phyloP scores from a whole-genome alignment of 2,113 vertebrate species.

The Archocentrus centrarchus region DNA sequence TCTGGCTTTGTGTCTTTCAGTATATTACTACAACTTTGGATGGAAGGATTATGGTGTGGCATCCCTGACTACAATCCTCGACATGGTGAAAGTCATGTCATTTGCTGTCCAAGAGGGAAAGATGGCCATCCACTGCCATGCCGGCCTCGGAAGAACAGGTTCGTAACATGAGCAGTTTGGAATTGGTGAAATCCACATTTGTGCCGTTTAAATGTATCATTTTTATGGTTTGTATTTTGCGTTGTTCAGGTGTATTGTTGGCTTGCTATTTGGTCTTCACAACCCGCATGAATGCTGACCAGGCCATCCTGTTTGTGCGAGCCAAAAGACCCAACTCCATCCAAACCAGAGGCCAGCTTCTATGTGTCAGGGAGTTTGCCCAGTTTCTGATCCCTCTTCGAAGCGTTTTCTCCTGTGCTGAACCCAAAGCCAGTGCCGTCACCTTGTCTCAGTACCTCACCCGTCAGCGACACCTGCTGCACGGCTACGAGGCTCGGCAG shows the following conservation, averaged over 20 bases:
- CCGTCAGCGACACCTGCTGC: slow-evolving; percentile 93
- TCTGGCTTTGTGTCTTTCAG: slow-evolving; percentile 73
- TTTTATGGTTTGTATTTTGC: not conserved
- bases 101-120: slow-evolving; percentile 96
- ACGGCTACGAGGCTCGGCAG: slow-evolving; percentile 93
- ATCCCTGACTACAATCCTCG: slow-evolving; percentile 93
- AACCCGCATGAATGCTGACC: slow-evolving; percentile 94
- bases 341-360: slow-evolving; percentile 93
- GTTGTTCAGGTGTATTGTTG: slow-evolving; percentile 88
- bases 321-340: slow-evolving; percentile 96
- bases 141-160: slow-evolving; percentile 98
- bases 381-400: slow-evolving; percentile 92
- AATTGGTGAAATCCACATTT: not conserved
- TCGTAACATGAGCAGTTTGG: slow-evolving; percentile 4
- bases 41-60: slow-evolving; percentile 99
- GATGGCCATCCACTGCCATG: slow-evolving; percentile 94
- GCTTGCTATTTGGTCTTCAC: slow-evolving; percentile 97
- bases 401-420: slow-evolving; percentile 89
- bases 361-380: slow-evolving; percentile 94
- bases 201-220: not conserved
- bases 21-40: slow-evolving; percentile 99
- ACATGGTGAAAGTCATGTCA: slow-evolving; percentile 98
- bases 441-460: slow-evolving; percentile 93
- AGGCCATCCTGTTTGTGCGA: slow-evolving; percentile 94
- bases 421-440: slow-evolving; percentile 86